Percentiles rank a stretch among this genome's conserved stretches.
Evolutionary conservation across 2,888 invertebrate species (phyloP).

Genomic region (Leptinotarsa haldemani): DNA sequence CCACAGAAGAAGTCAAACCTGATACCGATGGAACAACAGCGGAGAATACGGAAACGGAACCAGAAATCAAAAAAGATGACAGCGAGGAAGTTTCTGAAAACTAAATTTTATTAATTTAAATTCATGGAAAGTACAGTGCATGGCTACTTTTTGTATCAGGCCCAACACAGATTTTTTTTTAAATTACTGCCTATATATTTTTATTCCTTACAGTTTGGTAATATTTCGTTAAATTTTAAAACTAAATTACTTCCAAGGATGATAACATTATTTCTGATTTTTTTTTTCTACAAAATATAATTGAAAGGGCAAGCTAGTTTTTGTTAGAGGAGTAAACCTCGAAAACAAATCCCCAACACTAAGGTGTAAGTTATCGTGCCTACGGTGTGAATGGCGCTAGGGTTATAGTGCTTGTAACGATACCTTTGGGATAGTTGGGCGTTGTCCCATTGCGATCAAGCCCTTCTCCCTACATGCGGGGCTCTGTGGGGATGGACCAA

Average conservation of each 20-base stretch:
- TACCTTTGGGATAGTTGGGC: constrained; percentile 38
- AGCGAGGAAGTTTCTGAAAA: background rate
- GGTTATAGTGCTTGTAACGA: constrained; percentile 37
- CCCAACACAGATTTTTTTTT: too few relatives aligned
- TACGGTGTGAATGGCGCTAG: constrained; percentile 36
- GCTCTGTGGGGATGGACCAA: constrained; percentile 37
- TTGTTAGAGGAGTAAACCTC: constrained; percentile 39
- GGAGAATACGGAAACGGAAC: background rate
- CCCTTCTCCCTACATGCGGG: constrained; percentile 38
- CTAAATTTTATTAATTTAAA: background rate
- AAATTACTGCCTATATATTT: too few relatives aligned
- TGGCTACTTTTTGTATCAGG: background rate
- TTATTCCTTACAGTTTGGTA: too few relatives aligned
- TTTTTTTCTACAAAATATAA: too few relatives aligned
- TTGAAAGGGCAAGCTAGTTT: too few relatives aligned
- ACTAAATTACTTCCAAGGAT: too few relatives aligned
- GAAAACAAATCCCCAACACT: constrained; percentile 37
- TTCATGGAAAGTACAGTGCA: background rate
- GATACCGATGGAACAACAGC: background rate
- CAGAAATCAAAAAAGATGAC: background rate
- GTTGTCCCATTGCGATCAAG: constrained; percentile 34
- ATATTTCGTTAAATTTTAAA: too few relatives aligned
- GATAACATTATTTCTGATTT: too few relatives aligned
- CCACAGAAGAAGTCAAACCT: background rate
- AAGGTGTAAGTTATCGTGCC: constrained; percentile 42